A percentile compares a stretch with the other conserved stretches of the same genome.
phyloP scores from a whole-genome alignment of 2,797 vertebrate species.

The Limosa lapponica region DNA sequence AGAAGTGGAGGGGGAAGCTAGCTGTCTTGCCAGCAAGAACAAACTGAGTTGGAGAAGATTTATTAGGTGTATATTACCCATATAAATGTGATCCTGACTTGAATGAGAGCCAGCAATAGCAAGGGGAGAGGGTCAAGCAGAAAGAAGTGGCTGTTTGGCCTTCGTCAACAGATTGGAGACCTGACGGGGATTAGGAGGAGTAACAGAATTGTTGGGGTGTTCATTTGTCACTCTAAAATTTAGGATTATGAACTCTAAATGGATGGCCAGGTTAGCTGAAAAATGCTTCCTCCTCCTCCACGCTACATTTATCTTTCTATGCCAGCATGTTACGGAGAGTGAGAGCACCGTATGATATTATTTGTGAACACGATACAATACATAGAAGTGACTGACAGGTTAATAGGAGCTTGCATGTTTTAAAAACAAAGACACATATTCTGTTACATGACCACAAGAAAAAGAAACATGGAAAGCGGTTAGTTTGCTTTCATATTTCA shows the following conservation, averaged over 20 bases:
- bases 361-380: neutral
- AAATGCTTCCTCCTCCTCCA: neutral
- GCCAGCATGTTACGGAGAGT: neutral
- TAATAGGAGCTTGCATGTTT: neutral
- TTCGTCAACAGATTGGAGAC: neutral
- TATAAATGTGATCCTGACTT: conserved; percentile 57
- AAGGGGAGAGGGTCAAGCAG: conserved; percentile 46
- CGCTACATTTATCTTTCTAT: neutral
- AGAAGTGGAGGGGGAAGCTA: conserved; percentile 54
- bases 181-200: neutral
- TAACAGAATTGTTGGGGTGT: neutral
- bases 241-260: neutral
- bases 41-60: conserved; percentile 40
- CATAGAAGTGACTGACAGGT: neutral
- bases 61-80: conserved; percentile 52
- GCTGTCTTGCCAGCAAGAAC: conserved; percentile 41
- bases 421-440: conserved; percentile 29
- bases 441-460: conserved; percentile 51
- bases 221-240: conserved; percentile 35
- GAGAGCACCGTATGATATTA: neutral
- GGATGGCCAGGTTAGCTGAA: neutral
- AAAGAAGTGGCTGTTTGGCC: conserved; percentile 55
- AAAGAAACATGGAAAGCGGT: conserved; percentile 27
- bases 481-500: conserved; percentile 42
- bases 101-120: conserved; percentile 54